Percentiles rank a stretch among this genome's conserved stretches.
phyloP scores from a whole-genome alignment of 2,797 vertebrate species.

The Chiloscyllium punctatum region DNA sequence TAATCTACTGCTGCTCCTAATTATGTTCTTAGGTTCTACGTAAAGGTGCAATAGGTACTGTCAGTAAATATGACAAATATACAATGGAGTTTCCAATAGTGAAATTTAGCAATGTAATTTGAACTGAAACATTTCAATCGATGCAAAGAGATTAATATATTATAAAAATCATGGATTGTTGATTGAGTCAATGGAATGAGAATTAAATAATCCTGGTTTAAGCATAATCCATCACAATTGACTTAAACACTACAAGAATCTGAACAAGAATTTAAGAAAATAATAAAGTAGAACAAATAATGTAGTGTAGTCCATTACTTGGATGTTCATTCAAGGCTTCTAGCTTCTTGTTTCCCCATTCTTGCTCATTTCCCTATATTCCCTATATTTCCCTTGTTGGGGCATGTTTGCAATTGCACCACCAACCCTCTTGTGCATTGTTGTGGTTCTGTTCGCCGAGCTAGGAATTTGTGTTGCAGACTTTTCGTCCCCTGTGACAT shows the following conservation, averaged over 20 bases:
- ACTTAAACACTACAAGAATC: neutral
- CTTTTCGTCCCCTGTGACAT: too few species aligned
- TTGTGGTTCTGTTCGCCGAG: too few species aligned
- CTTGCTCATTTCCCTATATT: neutral
- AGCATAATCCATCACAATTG: neutral
- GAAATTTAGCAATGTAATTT: neutral
- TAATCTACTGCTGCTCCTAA: too few species aligned
- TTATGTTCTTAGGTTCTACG: too few species aligned
- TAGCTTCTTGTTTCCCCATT: neutral
- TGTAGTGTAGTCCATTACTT: neutral
- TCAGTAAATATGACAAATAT: neutral
- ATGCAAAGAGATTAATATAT: neutral
- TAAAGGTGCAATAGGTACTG: neutral
- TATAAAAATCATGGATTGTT: neutral
- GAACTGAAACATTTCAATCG: neutral
- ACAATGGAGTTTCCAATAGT: neutral
- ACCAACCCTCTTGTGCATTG: neutral
- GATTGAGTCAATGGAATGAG: neutral
- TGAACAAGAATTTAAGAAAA: neutral
- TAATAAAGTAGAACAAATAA: neutral
- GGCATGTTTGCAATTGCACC: neutral
- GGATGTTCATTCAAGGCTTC: neutral
- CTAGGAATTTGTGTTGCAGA: too few species aligned
- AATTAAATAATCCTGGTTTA: slow-evolving; percentile 5
- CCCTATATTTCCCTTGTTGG: neutral